phyloP scores from a whole-genome alignment of 2,888 invertebrate genomes.

The Cartodere bifasciata region DNA sequence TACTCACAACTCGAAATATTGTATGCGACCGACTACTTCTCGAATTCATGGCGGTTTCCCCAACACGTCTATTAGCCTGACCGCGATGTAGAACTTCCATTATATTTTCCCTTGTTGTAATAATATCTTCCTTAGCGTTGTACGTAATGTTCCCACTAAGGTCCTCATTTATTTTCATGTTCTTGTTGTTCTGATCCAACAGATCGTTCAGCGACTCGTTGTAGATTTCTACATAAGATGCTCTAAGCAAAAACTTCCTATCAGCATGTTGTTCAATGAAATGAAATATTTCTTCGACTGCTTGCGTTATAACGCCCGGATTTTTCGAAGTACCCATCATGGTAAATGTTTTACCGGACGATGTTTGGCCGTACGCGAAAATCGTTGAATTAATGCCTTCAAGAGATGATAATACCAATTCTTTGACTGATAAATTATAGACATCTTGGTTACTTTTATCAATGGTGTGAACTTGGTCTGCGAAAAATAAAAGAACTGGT shows the following conservation, averaged over 20 bases:
- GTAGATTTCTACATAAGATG: conserved; percentile 80
- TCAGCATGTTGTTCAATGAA: conserved; percentile 47
- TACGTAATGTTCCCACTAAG: conserved; percentile 48
- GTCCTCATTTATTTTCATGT: conserved; percentile 53
- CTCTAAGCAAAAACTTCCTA: conserved; percentile 66
- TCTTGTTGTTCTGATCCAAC: conserved; percentile 44
- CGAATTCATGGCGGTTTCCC: conserved; percentile 79
- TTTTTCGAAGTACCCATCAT: conserved; percentile 60
- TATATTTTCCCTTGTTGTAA: conserved; percentile 48
- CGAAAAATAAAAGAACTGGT: conserved; percentile 24
- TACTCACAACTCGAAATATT: conserved; percentile 72
- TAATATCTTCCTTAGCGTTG: conserved; percentile 51
- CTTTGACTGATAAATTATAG: conserved; percentile 54
- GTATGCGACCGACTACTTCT: conserved; percentile 81
- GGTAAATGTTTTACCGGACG: conserved; percentile 78
- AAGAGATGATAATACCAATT: conserved; percentile 57
- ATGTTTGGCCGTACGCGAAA: conserved; percentile 86
- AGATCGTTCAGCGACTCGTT: conserved; percentile 75
- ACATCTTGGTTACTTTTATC: conserved; percentile 46
- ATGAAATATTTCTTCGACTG: conserved; percentile 58
- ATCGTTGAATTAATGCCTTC: conserved; percentile 77
- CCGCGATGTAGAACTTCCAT: conserved; percentile 48
- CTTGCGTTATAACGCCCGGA: conserved; percentile 63
- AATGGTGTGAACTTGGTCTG: conserved; percentile 62
- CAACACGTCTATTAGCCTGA: conserved; percentile 56